Conservation (phyloP, 2,797 vertebrate genomes). For the Protosalanx chinensis region DNA sequence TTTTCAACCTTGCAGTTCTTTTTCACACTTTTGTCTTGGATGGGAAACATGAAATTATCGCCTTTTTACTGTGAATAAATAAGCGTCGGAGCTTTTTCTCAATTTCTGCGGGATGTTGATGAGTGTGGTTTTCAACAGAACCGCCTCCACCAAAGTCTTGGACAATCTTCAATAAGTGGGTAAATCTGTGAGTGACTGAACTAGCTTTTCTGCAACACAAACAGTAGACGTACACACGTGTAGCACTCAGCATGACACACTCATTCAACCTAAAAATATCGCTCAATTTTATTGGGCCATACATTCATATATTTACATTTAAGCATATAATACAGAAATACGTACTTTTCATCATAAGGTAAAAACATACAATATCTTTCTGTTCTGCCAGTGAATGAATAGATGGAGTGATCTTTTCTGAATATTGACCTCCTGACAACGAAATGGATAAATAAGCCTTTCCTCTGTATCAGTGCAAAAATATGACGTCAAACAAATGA, state of each 20-base stretch:
- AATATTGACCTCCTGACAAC: conserved; percentile 5
- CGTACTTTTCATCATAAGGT: conserved; percentile 6
- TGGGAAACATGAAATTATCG: neutral
- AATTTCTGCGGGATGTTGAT: neutral
- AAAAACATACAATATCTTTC: conserved; percentile 36
- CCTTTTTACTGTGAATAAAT: conserved; percentile 5
- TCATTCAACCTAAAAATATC: conserved; percentile 10
- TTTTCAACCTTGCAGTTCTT: conserved; percentile 30
- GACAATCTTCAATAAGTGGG: too few relatives aligned
- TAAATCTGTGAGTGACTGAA: too few relatives aligned
- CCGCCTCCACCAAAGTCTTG: too few relatives aligned
- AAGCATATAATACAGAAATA: neutral
- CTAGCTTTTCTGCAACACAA: too few relatives aligned
- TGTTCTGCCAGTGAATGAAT: conserved; percentile 26
- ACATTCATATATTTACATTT: conserved; percentile 50
- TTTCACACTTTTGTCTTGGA: conserved; percentile 5
- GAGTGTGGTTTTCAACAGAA: neutral
- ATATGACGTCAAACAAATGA: conserved; percentile 32
- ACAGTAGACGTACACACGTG: conserved; percentile 5
- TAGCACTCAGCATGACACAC: conserved; percentile 17
- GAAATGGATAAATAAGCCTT: conserved; percentile 38
- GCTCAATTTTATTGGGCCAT: conserved; percentile 51
- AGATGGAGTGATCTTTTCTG: conserved; percentile 32
- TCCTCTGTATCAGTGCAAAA: conserved; percentile 58
- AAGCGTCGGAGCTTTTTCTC: neutral